These are phyloP conservation scores for Dromaius novaehollandiae DNA, from an alignment of 2,113 vertebrate species.

Conservation along the genomic window DNA sequence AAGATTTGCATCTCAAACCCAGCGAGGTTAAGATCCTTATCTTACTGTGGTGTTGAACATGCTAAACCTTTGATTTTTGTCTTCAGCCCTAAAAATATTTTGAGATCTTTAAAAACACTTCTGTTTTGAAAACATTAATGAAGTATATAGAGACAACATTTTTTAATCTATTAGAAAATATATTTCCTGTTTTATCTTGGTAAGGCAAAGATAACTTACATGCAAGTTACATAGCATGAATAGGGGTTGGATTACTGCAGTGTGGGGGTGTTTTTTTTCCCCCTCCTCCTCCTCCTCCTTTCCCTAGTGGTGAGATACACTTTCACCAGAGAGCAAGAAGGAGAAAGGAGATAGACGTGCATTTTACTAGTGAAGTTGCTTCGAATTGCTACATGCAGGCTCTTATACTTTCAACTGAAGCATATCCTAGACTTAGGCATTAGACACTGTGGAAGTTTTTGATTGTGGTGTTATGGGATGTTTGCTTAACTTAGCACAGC, in stretches of 20 bases:
- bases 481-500: neutral
- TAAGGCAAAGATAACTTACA: neutral
- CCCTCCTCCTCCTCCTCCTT: neutral
- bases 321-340: neutral
- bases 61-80: neutral
- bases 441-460: fast-evolving
- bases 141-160: neutral
- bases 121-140: neutral
- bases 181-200: neutral
- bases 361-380: neutral
- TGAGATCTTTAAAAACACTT: neutral
- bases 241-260: neutral
- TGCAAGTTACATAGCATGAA: neutral
- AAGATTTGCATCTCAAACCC: neutral
- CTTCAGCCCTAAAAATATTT: neutral
- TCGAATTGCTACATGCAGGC: neutral
- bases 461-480: too few species aligned
- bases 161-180: neutral
- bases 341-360: neutral
- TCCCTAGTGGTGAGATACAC: neutral
- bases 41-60: neutral
- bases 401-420: fast-evolving
- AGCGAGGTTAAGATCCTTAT: neutral
- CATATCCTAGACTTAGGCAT: neutral
- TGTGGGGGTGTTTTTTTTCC: neutral